Percentiles rank a stretch among this genome's conserved stretches.
Conservation (phyloP, 1,140 invertebrate species). For the Proctacanthus coquilletti region DNA sequence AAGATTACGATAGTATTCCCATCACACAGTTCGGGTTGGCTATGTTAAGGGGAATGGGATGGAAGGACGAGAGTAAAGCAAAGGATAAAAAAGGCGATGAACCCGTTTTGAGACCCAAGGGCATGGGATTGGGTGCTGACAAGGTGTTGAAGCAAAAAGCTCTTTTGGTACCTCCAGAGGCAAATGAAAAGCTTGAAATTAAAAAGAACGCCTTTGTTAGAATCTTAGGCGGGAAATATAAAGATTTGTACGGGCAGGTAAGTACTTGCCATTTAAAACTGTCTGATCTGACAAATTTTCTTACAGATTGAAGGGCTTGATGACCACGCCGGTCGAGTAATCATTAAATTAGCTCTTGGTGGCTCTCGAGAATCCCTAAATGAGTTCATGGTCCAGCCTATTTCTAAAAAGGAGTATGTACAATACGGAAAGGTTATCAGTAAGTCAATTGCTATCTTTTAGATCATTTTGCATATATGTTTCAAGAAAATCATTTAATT, state of each 20-base stretch:
- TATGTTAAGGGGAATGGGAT: conserved; percentile 90
- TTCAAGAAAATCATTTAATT: conserved; percentile 10
- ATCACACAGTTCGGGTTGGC: conserved; percentile 79
- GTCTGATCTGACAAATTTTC: conserved; percentile 4
- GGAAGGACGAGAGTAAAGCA: conserved; percentile 42
- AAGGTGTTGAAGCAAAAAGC: conserved; percentile 37
- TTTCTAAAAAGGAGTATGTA: conserved; percentile 60
- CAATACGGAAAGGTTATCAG: conserved; percentile 68
- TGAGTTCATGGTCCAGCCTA: conserved; percentile 59
- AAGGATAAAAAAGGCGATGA: conserved; percentile 47
- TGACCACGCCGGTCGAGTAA: conserved; percentile 64
- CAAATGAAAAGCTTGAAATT: conserved; percentile 43
- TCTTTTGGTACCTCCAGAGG: conserved; percentile 29
- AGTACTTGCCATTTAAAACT: conserved; percentile 5
- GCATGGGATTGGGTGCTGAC: conserved; percentile 81
- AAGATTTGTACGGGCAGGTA: conserved; percentile 64
- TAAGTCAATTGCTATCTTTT: too few relatives aligned
- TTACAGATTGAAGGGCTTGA: conserved; percentile 66
- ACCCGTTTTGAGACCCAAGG: conserved; percentile 52
- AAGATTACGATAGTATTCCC: conserved; percentile 83
- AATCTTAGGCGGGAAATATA: conserved; percentile 53
- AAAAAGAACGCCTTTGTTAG: conserved; percentile 52
- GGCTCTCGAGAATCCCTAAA: conserved; percentile 52
- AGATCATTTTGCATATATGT: conserved; percentile 7
- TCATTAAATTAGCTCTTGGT: conserved; percentile 61